Evolutionary conservation across 2,113 vertebrate species (phyloP), one percentile per base, ranked within the genome.

Genomic region (Rhabdornis inornatus): DNA sequence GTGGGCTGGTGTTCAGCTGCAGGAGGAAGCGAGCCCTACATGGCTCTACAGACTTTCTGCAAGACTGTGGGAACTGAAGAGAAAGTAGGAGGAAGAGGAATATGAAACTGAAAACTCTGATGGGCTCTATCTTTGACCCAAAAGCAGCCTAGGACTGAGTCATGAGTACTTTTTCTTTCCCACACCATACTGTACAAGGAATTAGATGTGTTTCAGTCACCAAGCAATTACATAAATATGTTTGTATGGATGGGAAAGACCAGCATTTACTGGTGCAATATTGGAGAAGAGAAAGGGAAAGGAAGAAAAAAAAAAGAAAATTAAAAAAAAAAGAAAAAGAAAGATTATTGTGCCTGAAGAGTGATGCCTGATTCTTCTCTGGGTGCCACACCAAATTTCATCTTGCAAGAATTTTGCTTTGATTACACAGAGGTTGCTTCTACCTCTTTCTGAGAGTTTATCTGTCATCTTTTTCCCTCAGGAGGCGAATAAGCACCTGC

Each of bases 1-100:
- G 24, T 33, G 28, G 15, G 17, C 40, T 76, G 68, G 13, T 59
- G 13, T 28, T 94, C 23, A 42, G 15, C 33, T n/a, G 21, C 3
- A 64, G 63, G 40, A 90, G 9, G 11, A 31, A n/a, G 4, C 5
- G 42, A 84, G 30, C 42, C 52, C 28, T 28, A 2, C 0, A 0
- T 22, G 52, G 33, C n/a, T 63, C 28, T 7, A 4, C 17, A 68
- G 45, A 35, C 22, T 85, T 90, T 39, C 66, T 76, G 9, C 37
- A 52, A 49, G 13, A n/a, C 49, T 60, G 42, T 75, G 57, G 30
- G 83, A 86, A 33, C n/a, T 69, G 33, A 74, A 49, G 35, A 69
- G 24, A 35, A n/a, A 52, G n/a, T 22, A 81, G 75, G 40, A 83
- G 56, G 42, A 87, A 89, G 49, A 68, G 18, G 11, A 83, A 57